Conservation (phyloP, 2,888 invertebrate genomes). For the Plusia festucae region DNA sequence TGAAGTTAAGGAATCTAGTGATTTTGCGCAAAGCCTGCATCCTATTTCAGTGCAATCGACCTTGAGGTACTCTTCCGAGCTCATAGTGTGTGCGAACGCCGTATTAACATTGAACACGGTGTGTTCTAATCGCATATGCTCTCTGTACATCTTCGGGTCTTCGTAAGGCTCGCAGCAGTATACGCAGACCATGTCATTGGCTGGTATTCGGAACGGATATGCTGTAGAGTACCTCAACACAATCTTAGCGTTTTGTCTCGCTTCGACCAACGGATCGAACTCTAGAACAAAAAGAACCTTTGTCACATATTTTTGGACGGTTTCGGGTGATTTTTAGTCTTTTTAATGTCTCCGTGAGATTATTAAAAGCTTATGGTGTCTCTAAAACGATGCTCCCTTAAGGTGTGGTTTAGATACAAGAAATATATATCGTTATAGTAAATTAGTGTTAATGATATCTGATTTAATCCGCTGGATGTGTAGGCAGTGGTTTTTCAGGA, state of each 20-base stretch:
- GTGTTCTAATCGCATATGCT: constrained; percentile 73
- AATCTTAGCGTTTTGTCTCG: constrained; percentile 75
- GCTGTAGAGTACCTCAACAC: constrained; percentile 73
- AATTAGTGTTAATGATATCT: constrained; percentile 4
- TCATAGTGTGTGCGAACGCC: constrained; percentile 65
- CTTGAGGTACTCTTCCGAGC: constrained; percentile 59
- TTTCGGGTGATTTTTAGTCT: background rate
- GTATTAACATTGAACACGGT: constrained; percentile 64
- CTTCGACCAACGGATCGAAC: constrained; percentile 69
- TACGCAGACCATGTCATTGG: constrained; percentile 73
- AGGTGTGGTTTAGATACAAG: background rate
- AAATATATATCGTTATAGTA: background rate
- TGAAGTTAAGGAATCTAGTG: constrained; percentile 58
- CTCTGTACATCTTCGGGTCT: constrained; percentile 68
- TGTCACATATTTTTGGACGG: constrained; percentile 51
- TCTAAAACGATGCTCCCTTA: background rate
- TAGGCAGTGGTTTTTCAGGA: constrained; percentile 2
- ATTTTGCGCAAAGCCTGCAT: constrained; percentile 69
- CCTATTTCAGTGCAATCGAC: constrained; percentile 74
- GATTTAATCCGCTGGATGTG: background rate
- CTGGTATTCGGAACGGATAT: constrained; percentile 75
- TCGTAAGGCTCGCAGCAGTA: constrained; percentile 71
- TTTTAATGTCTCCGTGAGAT: background rate
- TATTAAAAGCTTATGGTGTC: background rate
- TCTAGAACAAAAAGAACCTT: constrained; percentile 80